Evolutionary conservation across 2,888 invertebrate species (phyloP), one percentile per base, ranked within the genome.

Genomic region (Caenorhabditis parvicauda): DNA sequence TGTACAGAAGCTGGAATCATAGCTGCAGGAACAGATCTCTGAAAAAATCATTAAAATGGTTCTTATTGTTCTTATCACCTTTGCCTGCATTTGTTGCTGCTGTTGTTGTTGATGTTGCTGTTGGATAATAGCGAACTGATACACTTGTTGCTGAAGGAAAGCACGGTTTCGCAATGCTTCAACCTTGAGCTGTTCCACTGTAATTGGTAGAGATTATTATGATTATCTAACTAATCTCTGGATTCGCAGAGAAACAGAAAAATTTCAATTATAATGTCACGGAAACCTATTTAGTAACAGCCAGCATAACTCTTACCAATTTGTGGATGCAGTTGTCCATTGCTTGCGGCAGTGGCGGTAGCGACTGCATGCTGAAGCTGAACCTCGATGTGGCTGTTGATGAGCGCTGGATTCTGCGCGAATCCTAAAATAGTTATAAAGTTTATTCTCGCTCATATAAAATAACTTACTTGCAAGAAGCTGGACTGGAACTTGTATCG

Each of bases 1-100:
- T 71, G 73, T 14, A 73, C 73, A 6, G 69, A 70, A 3, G 73
- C 64, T 0, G 73, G 73, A 25, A 73, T 72, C 58, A 72, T 65
- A 17, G 55, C 39, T 28, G 45, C 64, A 21, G 39, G 35, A 32
- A 9, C 35, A 14, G 9, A 14, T 32, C 35, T 32, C 9, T 32
- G n/a, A 12, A 32, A 12, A 12, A 12, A 9, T 9, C 9, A 32
- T 9, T 44, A 21, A 44, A 14, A 21, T 9, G 9, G 51, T 35
- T 2, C 43, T 41, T 27, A 56, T 57, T 19, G 43, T 21, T 22
- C 22, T 2, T 9, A 19, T 21, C 29, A 46, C 47, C 24, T 61
- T 61, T 4, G 42, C 38, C 9, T 55, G 46, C 4, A 53, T 28
- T n/a, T 48, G 37, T 2, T 47, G 54, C 39, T 39, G 41, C 19